These are phyloP conservation scores for Tadarida brasiliensis DNA, from an alignment of 2,797 vertebrate genomes.

Conservation along the genomic window DNA sequence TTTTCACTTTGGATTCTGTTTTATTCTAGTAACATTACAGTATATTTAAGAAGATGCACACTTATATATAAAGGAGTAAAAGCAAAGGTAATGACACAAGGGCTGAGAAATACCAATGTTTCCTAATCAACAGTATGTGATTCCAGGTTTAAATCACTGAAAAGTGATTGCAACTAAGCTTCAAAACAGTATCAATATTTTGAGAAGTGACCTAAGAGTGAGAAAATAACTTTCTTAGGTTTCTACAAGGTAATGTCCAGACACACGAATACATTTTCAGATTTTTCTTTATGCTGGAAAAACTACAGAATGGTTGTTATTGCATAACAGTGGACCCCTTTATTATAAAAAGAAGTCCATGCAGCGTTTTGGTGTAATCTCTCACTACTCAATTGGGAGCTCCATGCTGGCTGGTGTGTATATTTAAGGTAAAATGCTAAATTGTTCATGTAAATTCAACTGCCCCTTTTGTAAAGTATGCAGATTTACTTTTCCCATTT, in stretches of 20 bases:
- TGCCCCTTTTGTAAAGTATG: conserved; percentile 33
- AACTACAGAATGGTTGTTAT: not conserved
- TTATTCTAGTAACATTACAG: not conserved
- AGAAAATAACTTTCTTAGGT: not conserved
- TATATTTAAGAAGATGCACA: conserved; percentile 28
- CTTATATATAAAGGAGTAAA: not conserved
- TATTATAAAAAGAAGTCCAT: not conserved
- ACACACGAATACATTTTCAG: not conserved
- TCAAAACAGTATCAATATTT: not conserved
- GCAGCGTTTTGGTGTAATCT: not conserved
- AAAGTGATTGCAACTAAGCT: not conserved
- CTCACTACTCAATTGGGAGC: not conserved
- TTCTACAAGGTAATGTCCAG: not conserved
- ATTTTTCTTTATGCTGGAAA: not conserved
- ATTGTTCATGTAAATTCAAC: conserved; percentile 61
- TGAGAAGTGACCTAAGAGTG: conserved; percentile 6
- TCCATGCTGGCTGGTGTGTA: not conserved
- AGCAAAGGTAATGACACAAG: conserved; percentile 33
- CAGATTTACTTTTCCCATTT: conserved; percentile 54
- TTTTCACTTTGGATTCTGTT: not conserved
- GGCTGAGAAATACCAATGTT: not conserved
- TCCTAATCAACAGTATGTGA: not conserved
- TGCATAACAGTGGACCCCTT: not conserved
- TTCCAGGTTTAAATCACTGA: conserved; percentile 33
- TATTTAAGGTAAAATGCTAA: conserved; percentile 50